Percentiles rank a stretch among this genome's conserved stretches.
Evolutionary conservation across 2,797 vertebrate species (phyloP).

Genomic region (Psittacula derbiana): DNA sequence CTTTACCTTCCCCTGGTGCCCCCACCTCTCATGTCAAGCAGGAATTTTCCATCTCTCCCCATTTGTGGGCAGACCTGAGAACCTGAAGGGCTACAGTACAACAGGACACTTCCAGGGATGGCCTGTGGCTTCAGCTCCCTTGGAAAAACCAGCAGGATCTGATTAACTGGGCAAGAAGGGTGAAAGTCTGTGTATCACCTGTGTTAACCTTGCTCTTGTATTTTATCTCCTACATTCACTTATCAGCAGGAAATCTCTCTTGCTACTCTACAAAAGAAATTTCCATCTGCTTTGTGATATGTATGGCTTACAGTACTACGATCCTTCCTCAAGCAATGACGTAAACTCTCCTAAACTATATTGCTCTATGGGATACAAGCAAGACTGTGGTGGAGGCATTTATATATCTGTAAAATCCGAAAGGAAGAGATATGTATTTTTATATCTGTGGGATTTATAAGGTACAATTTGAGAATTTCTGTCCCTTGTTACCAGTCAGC

Average conservation of each 20-base stretch:
- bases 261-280: neutral
- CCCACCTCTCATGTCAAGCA: neutral
- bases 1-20: neutral
- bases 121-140: neutral
- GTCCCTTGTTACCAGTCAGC: neutral
- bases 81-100: neutral
- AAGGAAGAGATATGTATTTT: neutral
- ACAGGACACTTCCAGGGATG: neutral
- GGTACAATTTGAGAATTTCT: neutral
- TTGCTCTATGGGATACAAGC: neutral
- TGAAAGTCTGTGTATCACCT: neutral
- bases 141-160: neutral
- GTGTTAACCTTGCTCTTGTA: neutral
- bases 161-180: neutral
- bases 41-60: neutral
- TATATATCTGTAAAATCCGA: neutral
- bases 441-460: neutral
- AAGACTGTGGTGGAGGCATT: neutral
- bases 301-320: neutral
- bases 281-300: neutral
- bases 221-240: neutral
- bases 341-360: neutral
- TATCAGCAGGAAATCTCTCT: neutral
- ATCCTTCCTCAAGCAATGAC: neutral
- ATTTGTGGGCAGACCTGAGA: neutral